Evolutionary conservation across 2,113 vertebrate species (phyloP).

Genomic region (Carassius carassius): DNA sequence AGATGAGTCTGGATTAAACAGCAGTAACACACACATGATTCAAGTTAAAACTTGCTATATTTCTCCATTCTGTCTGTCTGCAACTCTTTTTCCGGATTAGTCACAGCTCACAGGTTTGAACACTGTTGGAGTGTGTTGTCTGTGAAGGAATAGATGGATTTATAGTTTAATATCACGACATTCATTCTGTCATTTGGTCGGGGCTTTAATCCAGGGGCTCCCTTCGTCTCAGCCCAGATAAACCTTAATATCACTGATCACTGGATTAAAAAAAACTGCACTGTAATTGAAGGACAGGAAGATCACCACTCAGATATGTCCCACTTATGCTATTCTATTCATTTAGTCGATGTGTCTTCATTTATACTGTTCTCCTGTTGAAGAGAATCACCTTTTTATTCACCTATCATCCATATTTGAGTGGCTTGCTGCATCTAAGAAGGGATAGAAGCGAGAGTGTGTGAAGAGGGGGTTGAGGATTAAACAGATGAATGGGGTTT

Average conservation of each 20-base stretch:
- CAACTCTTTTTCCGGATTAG: not conserved
- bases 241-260: constrained; percentile 35
- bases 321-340: not conserved
- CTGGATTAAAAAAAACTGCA: constrained; percentile 22
- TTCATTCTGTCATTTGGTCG: not conserved
- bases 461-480: not conserved
- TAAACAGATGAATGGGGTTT: constrained; percentile 27
- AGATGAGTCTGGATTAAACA: not conserved
- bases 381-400: no score
- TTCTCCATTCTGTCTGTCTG: not conserved
- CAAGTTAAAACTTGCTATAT: not conserved
- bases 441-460: not conserved
- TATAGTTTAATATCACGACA: not conserved
- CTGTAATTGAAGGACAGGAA: constrained; percentile 14
- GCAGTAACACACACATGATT: not conserved
- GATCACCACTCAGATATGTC: constrained; percentile 4
- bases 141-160: not conserved
- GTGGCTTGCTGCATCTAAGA: not conserved
- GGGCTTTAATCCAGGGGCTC: constrained; percentile 29
- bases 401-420: no score
- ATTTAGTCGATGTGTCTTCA: not conserved
- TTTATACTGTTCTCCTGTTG: not conserved
- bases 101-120: not conserved
- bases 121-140: not conserved
- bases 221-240: constrained; percentile 15